phyloP scores from a whole-genome alignment of 2,113 vertebrate genomes.

The Corydoras sp. region DNA sequence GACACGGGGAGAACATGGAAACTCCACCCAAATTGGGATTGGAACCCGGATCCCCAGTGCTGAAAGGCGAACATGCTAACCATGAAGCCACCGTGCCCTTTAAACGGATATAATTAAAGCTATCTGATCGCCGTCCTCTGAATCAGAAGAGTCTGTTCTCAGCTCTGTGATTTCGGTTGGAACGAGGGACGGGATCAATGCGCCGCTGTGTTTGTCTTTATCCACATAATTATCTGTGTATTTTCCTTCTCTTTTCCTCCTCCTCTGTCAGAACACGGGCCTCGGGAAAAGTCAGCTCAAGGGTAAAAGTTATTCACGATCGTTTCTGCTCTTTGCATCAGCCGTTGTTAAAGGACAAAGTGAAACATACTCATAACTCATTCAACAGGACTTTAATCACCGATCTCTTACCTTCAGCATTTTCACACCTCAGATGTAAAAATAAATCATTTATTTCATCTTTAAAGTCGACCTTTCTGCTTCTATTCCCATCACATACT shows the following conservation, averaged over 20 bases:
- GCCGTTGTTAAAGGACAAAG: slow-evolving; percentile 21
- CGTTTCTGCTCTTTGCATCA: slow-evolving; percentile 44
- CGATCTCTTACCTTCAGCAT: slow-evolving; percentile 21
- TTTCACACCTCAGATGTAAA: slow-evolving; percentile 12
- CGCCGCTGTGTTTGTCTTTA: no score
- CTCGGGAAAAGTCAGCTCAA: slow-evolving; percentile 36
- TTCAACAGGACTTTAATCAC: slow-evolving; percentile 19
- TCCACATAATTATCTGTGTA: not conserved
- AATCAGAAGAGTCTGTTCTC: no score
- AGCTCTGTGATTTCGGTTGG: no score
- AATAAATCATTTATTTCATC: not conserved
- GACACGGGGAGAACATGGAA: no score
- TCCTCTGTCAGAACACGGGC: not conserved
- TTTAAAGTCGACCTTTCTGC: not conserved
- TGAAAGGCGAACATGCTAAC: no score
- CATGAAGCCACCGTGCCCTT: no score
- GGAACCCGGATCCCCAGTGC: no score
- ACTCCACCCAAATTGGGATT: no score
- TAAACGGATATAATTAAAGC: no score
- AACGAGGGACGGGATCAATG: no score
- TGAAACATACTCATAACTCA: slow-evolving; percentile 26
- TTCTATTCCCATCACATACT: no score
- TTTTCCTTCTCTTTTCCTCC: not conserved
- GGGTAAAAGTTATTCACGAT: slow-evolving; percentile 26
- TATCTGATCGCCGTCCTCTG: no score